phyloP scores from a whole-genome alignment of 2,113 vertebrate species.

The Raja brachyura region DNA sequence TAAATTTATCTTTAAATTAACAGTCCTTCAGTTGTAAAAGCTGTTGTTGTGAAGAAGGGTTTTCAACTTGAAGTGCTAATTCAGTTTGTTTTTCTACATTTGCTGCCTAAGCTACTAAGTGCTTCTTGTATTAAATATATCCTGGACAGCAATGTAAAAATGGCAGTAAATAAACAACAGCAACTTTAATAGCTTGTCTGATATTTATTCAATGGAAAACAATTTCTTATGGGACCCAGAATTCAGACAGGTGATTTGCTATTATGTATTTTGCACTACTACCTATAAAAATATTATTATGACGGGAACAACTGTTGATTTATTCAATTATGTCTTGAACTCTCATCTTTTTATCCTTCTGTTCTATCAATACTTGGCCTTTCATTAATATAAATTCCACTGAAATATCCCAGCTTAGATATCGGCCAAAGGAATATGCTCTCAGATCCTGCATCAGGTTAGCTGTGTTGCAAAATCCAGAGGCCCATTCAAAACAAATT shows the following conservation, averaged over 20 bases:
- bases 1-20: background rate
- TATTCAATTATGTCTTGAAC: background rate
- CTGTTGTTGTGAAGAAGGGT: too few species aligned
- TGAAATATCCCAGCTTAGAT: background rate
- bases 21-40: too few species aligned
- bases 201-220: background rate
- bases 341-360: background rate
- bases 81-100: too few species aligned
- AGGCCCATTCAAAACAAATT: too few species aligned
- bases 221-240: background rate
- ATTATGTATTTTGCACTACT: background rate
- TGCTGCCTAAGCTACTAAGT: too few species aligned
- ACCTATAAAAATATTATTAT: background rate
- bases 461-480: too few species aligned
- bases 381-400: background rate
- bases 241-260: background rate
- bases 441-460: too few species aligned
- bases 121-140: background rate
- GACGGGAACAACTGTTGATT: background rate
- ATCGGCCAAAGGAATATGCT: too few species aligned
- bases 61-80: too few species aligned
- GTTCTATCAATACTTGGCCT: background rate
- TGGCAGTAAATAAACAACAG: background rate
- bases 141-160: background rate
- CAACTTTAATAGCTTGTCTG: background rate